Percentiles rank a stretch among this genome's conserved stretches.
Evolutionary conservation across 1,140 invertebrate species (phyloP).

Genomic region (Muscidifurax raptorellus): DNA sequence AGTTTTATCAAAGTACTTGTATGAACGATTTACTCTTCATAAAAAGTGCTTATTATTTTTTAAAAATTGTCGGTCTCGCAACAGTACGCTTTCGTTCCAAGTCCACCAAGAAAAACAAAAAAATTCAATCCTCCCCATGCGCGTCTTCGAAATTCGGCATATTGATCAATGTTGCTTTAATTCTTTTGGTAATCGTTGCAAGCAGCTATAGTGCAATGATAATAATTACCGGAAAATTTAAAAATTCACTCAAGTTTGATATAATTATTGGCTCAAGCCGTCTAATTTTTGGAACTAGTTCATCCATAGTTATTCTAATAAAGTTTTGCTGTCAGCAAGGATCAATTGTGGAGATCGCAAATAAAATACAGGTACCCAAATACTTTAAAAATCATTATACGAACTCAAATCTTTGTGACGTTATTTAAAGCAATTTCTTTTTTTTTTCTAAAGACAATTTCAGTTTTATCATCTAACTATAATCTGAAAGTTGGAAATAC

Average conservation of each 20-base stretch:
- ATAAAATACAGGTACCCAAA: too few relatives aligned
- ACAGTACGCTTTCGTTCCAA: background rate
- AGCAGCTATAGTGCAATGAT: background rate
- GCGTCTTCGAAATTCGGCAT: background rate
- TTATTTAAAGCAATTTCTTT: too few relatives aligned
- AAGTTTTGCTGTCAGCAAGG: background rate
- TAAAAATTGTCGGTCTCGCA: background rate
- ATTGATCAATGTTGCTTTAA: background rate
- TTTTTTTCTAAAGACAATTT: too few relatives aligned
- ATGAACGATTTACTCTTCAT: too few relatives aligned
- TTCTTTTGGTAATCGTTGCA: background rate
- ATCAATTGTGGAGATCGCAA: too few relatives aligned
- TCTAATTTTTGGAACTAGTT: background rate
- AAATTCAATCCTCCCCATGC: background rate
- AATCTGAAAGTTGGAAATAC: too few relatives aligned
- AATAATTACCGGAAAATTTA: background rate
- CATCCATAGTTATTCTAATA: background rate
- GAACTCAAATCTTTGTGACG: too few relatives aligned
- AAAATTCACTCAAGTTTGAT: background rate
- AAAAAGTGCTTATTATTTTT: background rate
- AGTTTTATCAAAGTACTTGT: too few relatives aligned
- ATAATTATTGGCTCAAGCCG: background rate
- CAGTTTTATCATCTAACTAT: too few relatives aligned
- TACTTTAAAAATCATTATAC: too few relatives aligned
- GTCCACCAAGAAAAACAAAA: background rate